Conservation (phyloP, 2,888 invertebrate species). For the Drosophila nigricruria region DNA sequence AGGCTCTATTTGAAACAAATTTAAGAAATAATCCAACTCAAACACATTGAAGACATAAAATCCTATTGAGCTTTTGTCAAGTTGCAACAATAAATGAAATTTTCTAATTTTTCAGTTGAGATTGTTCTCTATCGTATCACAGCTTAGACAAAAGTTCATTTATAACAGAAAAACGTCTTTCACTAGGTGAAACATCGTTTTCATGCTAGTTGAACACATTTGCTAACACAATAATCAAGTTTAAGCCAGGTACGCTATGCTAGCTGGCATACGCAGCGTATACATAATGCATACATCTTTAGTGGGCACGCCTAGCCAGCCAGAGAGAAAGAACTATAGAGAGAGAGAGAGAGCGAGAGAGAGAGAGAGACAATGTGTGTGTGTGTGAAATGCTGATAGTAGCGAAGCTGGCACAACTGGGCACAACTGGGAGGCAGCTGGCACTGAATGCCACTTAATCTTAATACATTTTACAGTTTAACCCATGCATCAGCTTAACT, state of each 20-base stretch:
- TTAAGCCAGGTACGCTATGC: conserved; percentile 21
- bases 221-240: conserved; percentile 46
- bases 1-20: no score
- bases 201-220: conserved; percentile 40
- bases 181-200: conserved; percentile 18
- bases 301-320: not conserved
- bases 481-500: conserved; percentile 79
- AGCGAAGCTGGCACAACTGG: not conserved
- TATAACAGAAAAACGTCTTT: conserved; percentile 11
- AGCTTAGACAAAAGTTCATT: conserved; percentile 4
- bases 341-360: not conserved
- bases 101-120: no score
- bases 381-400: conserved; percentile 34
- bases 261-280: conserved; percentile 34
- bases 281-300: conserved; percentile 50
- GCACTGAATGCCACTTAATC: conserved; percentile 71
- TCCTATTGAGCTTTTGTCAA: not conserved
- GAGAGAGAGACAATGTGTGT: not conserved
- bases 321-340: not conserved
- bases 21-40: no score
- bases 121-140: not conserved
- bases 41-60: no score
- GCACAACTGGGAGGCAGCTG: conserved; percentile 37
- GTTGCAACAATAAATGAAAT: not conserved
- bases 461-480: conserved; percentile 78